Percentiles rank a stretch among this genome's conserved stretches.
Conservation (phyloP, 2,113 vertebrate genomes). For the Atlantisia rogersi region DNA sequence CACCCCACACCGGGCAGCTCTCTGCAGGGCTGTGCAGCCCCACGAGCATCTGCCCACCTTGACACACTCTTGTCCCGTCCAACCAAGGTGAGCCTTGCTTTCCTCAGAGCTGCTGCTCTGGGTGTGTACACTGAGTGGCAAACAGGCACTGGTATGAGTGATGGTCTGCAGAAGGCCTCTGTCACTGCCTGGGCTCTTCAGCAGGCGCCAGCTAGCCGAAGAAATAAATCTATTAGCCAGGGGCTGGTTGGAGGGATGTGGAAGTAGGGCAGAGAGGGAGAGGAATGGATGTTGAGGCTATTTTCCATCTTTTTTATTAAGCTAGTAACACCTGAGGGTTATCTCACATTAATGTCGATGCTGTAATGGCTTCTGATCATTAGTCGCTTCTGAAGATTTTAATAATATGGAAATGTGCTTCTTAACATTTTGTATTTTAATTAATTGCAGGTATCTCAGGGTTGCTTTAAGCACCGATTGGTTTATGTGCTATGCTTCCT, state of each 20-base stretch:
- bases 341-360: neutral
- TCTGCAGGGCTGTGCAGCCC: neutral
- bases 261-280: neutral
- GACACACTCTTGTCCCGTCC: rapidly evolving
- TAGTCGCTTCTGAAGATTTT: neutral
- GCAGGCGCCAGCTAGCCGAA: rapidly evolving
- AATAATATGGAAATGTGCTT: conserved; percentile 13
- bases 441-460: neutral
- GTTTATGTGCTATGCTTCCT: neutral
- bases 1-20: rapidly evolving
- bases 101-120: neutral
- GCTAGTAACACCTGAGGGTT: neutral
- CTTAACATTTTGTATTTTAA: conserved; percentile 31
- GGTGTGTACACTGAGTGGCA: rapidly evolving
- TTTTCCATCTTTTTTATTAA: neutral
- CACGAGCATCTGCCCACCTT: rapidly evolving
- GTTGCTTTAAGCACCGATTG: neutral
- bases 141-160: too few relatives aligned
- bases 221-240: neutral
- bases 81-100: neutral
- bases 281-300: neutral
- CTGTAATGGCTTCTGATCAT: conserved; percentile 11
- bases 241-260: neutral
- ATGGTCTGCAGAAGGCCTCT: neutral
- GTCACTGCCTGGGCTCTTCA: rapidly evolving